Percentiles rank a stretch among this genome's conserved stretches.
Conservation (phyloP, 2,797 vertebrate species). For the Emydoidea blandingii region DNA sequence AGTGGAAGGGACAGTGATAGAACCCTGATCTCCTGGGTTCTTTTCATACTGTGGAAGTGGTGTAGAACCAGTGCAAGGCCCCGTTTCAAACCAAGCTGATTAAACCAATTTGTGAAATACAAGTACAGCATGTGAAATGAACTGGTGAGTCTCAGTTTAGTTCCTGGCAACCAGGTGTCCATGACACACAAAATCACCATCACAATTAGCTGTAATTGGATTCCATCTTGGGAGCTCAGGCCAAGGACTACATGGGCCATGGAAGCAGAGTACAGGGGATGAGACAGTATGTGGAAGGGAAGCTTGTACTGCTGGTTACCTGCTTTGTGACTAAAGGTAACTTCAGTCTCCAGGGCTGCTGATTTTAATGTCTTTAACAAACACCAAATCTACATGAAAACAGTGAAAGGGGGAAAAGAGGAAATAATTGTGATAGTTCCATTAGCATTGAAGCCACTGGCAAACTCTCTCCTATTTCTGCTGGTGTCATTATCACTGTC, state of each 20-base stretch:
- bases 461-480: background rate
- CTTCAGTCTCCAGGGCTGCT: background rate
- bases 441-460: slow-evolving; percentile 20
- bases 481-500: background rate
- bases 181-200: background rate
- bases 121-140: background rate
- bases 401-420: background rate
- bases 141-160: background rate
- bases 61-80: background rate
- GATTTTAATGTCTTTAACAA: background rate
- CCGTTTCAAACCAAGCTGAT: background rate
- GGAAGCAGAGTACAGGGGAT: rapidly evolving
- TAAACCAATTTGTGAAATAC: background rate
- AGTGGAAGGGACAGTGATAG: background rate
- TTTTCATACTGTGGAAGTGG: background rate
- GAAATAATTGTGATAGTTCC: slow-evolving; percentile 35
- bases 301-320: background rate
- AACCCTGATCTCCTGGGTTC: background rate
- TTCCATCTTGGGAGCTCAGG: slow-evolving; percentile 6
- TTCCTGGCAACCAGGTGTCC: background rate
- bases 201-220: rapidly evolving
- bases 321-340: background rate
- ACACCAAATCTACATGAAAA: background rate
- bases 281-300: background rate
- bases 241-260: background rate